These are phyloP conservation scores for Cepphus grylle DNA, from an alignment of 2,113 vertebrate genomes.

Conservation along the genomic window DNA sequence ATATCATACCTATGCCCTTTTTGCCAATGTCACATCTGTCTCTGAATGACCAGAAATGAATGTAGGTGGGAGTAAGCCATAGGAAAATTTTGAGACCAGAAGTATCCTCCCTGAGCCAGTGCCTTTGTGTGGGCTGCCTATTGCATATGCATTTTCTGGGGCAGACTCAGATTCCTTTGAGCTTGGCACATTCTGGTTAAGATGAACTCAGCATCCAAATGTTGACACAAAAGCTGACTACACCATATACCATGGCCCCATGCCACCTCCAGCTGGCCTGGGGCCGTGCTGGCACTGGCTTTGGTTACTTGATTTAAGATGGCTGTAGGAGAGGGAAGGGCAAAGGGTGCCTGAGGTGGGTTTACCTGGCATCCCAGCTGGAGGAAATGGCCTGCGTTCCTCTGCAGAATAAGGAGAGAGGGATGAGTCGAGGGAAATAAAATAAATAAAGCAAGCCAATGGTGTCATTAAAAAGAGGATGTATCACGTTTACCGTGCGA, in stretches of 20 bases:
- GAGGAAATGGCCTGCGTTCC: constrained; percentile 19
- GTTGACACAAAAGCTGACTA: constrained; percentile 38
- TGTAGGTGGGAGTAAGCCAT: background rate
- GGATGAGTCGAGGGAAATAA: constrained; percentile 31
- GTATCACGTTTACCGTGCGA: background rate
- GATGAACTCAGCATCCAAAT: constrained; percentile 27
- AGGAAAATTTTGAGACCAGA: background rate
- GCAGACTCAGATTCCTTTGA: background rate
- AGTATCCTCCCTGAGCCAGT: background rate
- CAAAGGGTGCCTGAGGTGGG: constrained; percentile 21
- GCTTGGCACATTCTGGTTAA: constrained; percentile 41
- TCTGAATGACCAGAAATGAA: background rate
- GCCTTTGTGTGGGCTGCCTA: background rate
- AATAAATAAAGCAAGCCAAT: constrained; percentile 30
- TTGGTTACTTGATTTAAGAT: constrained; percentile 1
- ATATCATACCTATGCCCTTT: background rate
- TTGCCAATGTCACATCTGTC: background rate
- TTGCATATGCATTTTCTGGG: background rate
- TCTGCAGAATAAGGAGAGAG: constrained; percentile 9
- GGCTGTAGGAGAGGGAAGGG: background rate
- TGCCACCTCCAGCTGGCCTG: background rate
- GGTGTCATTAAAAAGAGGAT: constrained; percentile 39
- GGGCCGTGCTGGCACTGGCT: background rate
- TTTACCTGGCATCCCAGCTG: constrained; percentile 20
- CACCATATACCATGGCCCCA: constrained; percentile 18